Conservation (phyloP, 1,140 invertebrate species). For the Drosophila tsacasi region DNA sequence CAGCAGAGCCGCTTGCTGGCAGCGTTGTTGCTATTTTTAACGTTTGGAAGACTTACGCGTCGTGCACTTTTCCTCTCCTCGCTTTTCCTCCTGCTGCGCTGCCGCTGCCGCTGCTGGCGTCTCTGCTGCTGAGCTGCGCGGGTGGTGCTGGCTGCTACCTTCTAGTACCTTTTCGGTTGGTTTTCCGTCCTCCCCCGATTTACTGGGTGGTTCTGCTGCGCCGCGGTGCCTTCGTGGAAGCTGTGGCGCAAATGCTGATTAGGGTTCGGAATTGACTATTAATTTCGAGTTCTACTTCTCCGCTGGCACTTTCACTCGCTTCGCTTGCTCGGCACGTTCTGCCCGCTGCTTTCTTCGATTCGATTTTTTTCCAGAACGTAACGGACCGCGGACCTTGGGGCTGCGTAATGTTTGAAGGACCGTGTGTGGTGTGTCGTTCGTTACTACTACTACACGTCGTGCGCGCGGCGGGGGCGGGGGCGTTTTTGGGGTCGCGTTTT, state of each 20-base stretch:
- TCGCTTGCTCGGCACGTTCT: conserved; percentile 71
- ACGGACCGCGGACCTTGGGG: conserved; percentile 60
- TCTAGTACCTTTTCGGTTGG: background rate
- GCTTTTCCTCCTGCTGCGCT: conserved; percentile 35
- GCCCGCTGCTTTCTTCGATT: conserved; percentile 9
- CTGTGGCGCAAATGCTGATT: conserved; percentile 53
- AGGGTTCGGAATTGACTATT: conserved; percentile 16
- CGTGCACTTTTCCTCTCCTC: conserved; percentile 58
- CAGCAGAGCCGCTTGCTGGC: conserved; percentile 7
- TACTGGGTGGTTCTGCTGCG: conserved; percentile 7
- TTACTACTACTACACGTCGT: conserved; percentile 75
- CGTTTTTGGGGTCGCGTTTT: conserved; percentile 42
- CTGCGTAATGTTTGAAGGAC: conserved; percentile 79
- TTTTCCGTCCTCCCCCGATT: background rate
- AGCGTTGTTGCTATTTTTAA: conserved; percentile 70
- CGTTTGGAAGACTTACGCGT: conserved; percentile 80
- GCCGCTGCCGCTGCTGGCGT: conserved; percentile 12
- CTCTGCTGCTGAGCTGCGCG: conserved; percentile 21
- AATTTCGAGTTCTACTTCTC: conserved; percentile 46
- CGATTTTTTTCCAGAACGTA: conserved; percentile 40
- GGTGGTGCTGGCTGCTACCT: conserved; percentile 13
- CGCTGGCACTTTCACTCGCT: conserved; percentile 75
- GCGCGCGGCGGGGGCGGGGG: conserved; percentile 53
- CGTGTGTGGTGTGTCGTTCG: conserved; percentile 48
- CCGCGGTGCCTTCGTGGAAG: conserved; percentile 46